Percentiles rank a stretch among this genome's conserved stretches.
Evolutionary conservation across 2,113 vertebrate species (phyloP).

Genomic region (Oriolus oriolus): DNA sequence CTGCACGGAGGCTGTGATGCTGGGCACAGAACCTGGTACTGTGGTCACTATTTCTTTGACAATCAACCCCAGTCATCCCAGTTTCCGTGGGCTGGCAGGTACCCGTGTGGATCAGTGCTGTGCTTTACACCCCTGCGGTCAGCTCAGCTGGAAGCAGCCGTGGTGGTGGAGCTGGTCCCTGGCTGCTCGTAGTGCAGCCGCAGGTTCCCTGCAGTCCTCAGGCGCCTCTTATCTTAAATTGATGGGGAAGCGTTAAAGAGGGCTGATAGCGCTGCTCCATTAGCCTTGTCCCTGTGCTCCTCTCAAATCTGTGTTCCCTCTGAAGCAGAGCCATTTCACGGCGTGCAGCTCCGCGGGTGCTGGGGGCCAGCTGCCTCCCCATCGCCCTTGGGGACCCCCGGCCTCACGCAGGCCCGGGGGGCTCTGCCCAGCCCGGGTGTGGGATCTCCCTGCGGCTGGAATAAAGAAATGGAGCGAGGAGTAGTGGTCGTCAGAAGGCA

Average conservation of each 20-base stretch:
- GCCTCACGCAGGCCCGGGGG: rapidly evolving
- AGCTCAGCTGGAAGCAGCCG: rapidly evolving
- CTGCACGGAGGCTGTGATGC: rapidly evolving
- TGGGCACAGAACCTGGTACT: background rate
- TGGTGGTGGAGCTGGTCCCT: background rate
- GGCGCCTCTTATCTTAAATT: background rate
- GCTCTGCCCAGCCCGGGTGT: rapidly evolving
- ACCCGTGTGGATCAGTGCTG: rapidly evolving
- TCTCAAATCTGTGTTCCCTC: background rate
- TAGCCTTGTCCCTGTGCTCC: background rate
- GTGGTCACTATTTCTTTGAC: background rate
- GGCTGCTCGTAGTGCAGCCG: background rate
- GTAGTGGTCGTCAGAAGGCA: background rate
- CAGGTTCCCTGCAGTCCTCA: background rate
- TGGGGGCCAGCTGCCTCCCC: background rate
- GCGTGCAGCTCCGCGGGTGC: rapidly evolving
- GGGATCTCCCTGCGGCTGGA: rapidly evolving
- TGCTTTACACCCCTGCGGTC: background rate
- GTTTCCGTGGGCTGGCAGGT: rapidly evolving
- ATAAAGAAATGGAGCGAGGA: background rate
- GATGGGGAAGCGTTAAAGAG: background rate
- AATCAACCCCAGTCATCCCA: background rate
- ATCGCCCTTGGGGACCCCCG: rapidly evolving
- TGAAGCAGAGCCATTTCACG: rapidly evolving
- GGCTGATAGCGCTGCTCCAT: background rate